Percentiles rank a stretch among this genome's conserved stretches.
phyloP scores from a whole-genome alignment of 1,140 invertebrate species.

The Hormaphis cornu region DNA sequence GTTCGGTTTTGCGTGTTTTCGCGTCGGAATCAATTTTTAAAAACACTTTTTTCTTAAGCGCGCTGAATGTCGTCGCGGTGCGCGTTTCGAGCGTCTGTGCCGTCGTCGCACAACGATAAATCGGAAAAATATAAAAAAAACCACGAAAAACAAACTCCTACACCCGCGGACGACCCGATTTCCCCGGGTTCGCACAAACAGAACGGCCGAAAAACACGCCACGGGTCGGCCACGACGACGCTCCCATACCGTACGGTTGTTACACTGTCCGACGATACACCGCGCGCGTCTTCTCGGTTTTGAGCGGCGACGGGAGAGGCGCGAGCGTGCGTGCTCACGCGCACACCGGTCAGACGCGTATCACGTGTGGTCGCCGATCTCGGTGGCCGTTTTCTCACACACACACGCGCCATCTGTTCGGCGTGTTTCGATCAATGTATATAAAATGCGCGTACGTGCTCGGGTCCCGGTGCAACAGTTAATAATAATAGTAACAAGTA shows the following conservation, averaged over 20 bases:
- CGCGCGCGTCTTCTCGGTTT: no score
- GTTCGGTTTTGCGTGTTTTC: no score
- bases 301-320: background rate
- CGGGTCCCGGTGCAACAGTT: background rate
- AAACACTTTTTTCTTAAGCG: no score
- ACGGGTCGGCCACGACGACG: no score
- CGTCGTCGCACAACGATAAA: no score
- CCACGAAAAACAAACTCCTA: conserved; percentile 8
- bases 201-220: no score
- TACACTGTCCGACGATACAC: no score
- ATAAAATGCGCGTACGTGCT: conserved; percentile 22
- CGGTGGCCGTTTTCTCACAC: conserved; percentile 21
- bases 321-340: background rate
- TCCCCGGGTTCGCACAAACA: background rate
- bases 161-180: background rate
- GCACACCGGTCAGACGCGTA: conserved; percentile 23
- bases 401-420: conserved; percentile 11
- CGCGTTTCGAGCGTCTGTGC: no score
- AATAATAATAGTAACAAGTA: conserved; percentile 9
- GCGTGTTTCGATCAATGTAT: conserved; percentile 28
- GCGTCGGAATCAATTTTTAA: no score
- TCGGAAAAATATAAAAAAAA: background rate
- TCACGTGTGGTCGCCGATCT: conserved; percentile 27
- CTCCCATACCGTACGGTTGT: no score
- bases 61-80: no score